A percentile compares a stretch with the other conserved stretches of the same genome.
Conservation (phyloP, 37 sponge, comb jelly and placozoan genomes). For the Agelas oroides region DNA sequence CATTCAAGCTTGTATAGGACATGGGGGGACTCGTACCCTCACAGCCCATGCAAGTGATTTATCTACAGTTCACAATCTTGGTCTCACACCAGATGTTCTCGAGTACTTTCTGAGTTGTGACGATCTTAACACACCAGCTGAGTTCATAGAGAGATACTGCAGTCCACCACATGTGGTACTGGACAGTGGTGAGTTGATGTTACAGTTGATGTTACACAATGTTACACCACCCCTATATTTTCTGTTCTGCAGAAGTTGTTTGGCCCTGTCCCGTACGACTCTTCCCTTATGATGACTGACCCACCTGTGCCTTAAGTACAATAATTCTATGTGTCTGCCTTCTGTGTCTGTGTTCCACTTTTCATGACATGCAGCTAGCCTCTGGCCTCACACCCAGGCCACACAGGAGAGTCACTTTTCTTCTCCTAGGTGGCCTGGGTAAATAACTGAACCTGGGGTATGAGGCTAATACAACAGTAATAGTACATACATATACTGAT, state of each 20-base stretch:
- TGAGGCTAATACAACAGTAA: too few relatives aligned
- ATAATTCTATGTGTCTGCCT: too few relatives aligned
- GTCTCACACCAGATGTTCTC: conserved; percentile 58
- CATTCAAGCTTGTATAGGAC: background rate
- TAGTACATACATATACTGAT: too few relatives aligned
- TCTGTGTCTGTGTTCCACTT: too few relatives aligned
- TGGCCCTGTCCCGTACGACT: conserved; percentile 79
- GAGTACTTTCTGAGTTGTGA: conserved; percentile 66
- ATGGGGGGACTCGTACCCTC: too few relatives aligned
- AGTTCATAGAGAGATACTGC: conserved; percentile 55
- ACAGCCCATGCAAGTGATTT: too few relatives aligned
- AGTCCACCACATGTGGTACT: conserved; percentile 47
- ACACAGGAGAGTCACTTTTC: too few relatives aligned
- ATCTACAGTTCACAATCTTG: background rate
- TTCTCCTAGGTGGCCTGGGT: too few relatives aligned
- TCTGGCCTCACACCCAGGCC: too few relatives aligned
- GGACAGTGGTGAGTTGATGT: conserved; percentile 65
- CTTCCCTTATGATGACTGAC: conserved; percentile 75
- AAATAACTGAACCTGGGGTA: too few relatives aligned
- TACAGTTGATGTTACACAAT: background rate
- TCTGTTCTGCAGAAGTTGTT: conserved; percentile 51
- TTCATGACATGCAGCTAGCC: too few relatives aligned
- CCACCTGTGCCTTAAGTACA: too few relatives aligned
- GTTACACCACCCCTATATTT: background rate
- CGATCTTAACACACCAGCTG: conserved; percentile 54